phyloP scores from a whole-genome alignment of 2,113 vertebrate species.

The Clinocottus analis region DNA sequence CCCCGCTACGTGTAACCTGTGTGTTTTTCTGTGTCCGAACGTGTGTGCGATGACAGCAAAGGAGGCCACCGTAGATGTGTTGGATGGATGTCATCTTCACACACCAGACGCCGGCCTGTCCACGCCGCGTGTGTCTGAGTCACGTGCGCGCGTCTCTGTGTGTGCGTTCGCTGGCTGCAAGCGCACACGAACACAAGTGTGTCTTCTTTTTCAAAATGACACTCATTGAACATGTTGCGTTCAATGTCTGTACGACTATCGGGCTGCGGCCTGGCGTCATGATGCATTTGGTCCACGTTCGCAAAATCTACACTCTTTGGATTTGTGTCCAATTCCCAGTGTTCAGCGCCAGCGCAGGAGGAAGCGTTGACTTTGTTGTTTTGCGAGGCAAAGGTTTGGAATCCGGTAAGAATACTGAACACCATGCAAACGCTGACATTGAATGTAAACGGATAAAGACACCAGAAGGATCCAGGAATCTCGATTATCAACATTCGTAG shows the following conservation, averaged over 20 bases:
- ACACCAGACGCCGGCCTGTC: slow-evolving; percentile 38
- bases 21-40: background rate
- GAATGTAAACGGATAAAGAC: background rate
- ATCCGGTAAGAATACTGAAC: background rate
- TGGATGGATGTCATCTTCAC: slow-evolving; percentile 58
- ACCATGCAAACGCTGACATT: background rate
- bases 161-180: background rate
- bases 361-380: background rate
- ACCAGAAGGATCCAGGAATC: background rate
- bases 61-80: slow-evolving; percentile 38
- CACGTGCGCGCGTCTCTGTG: slow-evolving; percentile 10
- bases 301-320: background rate
- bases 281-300: background rate
- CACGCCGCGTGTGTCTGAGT: slow-evolving; percentile 21
- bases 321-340: background rate
- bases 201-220: background rate
- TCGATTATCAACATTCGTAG: background rate
- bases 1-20: background rate
- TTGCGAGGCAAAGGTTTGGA: background rate
- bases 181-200: background rate
- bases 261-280: background rate
- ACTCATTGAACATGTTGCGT: background rate
- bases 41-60: slow-evolving; percentile 16
- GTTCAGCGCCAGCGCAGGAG: background rate
- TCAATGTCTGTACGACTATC: background rate